Conservation (phyloP, 2,113 vertebrate species). For the Casuarius casuarius region DNA sequence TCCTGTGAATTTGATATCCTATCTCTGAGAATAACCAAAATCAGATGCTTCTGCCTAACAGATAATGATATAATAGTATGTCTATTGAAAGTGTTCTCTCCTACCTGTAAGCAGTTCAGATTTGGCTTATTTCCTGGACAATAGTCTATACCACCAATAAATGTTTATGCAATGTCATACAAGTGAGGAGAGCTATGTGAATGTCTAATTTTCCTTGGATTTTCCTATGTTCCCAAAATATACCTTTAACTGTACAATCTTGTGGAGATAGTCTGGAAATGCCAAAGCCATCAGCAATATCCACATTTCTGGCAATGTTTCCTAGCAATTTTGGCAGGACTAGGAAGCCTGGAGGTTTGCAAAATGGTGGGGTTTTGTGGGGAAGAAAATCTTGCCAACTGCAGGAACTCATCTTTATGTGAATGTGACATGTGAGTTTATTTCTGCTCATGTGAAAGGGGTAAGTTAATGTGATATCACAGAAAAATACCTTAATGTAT, state of each 20-base stretch:
- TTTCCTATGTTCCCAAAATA: not conserved
- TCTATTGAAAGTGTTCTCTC: slow-evolving; percentile 6
- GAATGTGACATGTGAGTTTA: not conserved
- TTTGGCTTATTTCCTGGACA: slow-evolving; percentile 46
- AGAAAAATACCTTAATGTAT: not conserved
- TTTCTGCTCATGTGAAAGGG: not conserved
- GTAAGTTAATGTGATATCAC: not conserved
- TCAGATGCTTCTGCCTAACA: slow-evolving; percentile 40
- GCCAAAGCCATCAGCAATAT: not conserved
- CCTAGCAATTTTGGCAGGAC: not conserved
- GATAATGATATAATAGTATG: slow-evolving; percentile 2
- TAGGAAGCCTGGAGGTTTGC: not conserved
- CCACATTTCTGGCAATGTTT: not conserved
- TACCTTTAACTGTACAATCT: not conserved
- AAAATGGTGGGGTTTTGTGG: not conserved
- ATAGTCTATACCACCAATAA: slow-evolving; percentile 38
- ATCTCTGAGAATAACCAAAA: not conserved
- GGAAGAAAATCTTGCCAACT: not conserved
- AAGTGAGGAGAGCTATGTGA: not conserved
- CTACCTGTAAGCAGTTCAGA: slow-evolving; percentile 48
- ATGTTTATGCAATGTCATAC: not conserved
- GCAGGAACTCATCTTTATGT: not conserved
- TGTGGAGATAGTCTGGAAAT: not conserved
- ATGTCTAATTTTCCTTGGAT: not conserved
- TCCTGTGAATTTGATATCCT: not conserved